Evolutionary conservation across 2,797 vertebrate genomes (phyloP).

Genomic region (Clarias laeviceps): DNA sequence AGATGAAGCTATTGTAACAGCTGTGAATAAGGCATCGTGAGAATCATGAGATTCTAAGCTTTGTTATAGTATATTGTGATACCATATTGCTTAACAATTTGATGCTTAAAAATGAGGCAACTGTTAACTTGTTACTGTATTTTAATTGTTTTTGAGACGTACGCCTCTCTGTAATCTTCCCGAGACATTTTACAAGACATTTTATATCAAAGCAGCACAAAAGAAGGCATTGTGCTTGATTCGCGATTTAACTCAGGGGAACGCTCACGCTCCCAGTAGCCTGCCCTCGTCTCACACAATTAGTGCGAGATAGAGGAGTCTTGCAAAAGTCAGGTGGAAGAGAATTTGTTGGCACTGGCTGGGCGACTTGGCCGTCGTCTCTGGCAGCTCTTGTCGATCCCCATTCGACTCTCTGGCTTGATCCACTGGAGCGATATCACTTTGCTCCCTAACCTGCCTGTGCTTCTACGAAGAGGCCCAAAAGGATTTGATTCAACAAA

Average conservation of each 20-base stretch:
- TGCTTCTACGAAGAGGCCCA: constrained; percentile 66
- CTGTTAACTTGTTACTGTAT: neutral
- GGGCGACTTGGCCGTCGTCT: constrained; percentile 64
- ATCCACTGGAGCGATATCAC: constrained; percentile 63
- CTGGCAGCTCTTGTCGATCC: constrained; percentile 68
- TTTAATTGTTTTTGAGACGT: constrained; percentile 7
- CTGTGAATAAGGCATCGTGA: no score
- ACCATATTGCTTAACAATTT: no score
- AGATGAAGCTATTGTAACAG: no score
- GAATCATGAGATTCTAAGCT: no score
- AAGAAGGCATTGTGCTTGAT: constrained; percentile 43
- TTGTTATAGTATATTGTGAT: no score
- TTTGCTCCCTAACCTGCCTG: constrained; percentile 67
- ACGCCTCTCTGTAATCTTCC: constrained; percentile 12
- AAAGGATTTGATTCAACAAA: constrained; percentile 65
- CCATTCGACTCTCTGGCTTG: constrained; percentile 49
- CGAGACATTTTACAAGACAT: constrained; percentile 25
- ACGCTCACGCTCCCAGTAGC: constrained; percentile 50
- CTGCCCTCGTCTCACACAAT: constrained; percentile 74
- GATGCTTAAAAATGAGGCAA: no score
- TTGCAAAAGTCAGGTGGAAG: constrained; percentile 69
- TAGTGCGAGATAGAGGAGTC: constrained; percentile 71
- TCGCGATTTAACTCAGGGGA: constrained; percentile 44
- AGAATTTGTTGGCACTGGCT: constrained; percentile 65
- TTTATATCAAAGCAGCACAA: constrained; percentile 40